Conservation (phyloP, 2,888 invertebrate genomes). For the Eupithecia dodoneata region DNA sequence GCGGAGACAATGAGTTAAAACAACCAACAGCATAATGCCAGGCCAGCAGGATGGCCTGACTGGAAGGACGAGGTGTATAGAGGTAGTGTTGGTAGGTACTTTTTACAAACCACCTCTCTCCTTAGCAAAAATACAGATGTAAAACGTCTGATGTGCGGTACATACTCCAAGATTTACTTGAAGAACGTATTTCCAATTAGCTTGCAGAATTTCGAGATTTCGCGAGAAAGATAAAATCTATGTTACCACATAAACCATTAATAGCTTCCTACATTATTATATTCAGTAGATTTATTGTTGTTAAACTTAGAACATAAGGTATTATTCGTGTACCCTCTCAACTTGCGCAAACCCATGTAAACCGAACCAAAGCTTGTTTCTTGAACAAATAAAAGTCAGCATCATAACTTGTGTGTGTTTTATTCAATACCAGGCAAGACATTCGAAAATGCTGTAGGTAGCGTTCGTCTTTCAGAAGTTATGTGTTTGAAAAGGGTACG, state of each 20-base stretch:
- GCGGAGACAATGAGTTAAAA: background rate
- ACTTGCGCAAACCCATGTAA: slow-evolving; percentile 19
- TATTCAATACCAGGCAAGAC: slow-evolving; percentile 9
- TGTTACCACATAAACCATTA: background rate
- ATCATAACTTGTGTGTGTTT: slow-evolving; percentile 17
- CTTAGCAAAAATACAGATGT: background rate
- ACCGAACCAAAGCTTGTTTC: slow-evolving; percentile 19
- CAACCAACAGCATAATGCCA: background rate
- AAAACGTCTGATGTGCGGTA: too few species aligned
- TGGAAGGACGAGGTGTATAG: too few species aligned
- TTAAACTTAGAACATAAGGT: background rate
- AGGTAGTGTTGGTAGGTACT: too few species aligned
- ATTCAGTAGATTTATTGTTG: slow-evolving; percentile 5
- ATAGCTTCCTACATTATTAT: background rate
- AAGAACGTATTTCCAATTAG: background rate
- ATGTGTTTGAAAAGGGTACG: background rate
- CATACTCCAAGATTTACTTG: background rate
- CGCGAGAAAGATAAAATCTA: background rate
- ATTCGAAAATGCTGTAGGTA: background rate
- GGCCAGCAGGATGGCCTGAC: background rate
- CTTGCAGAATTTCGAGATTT: background rate
- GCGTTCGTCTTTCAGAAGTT: background rate
- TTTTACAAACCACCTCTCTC: background rate
- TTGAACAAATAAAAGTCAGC: slow-evolving; percentile 17
- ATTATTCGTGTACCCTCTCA: background rate